Percentiles rank a stretch among this genome's conserved stretches.
phyloP scores from a whole-genome alignment of 2,888 invertebrate species.

The Amorpha juglandis region DNA sequence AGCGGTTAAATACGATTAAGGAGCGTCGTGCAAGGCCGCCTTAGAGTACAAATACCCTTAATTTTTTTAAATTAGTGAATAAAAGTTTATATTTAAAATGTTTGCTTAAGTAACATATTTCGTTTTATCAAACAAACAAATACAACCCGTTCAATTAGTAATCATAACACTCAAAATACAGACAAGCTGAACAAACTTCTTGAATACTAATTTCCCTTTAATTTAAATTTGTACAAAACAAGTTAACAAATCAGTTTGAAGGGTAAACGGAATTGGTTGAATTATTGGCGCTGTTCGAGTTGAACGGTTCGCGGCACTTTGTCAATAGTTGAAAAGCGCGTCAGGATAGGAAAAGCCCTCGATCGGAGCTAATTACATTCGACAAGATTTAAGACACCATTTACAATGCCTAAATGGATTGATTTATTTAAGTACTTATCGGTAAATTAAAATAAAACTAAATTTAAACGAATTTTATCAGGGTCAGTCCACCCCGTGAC shows the following conservation, averaged over 20 bases:
- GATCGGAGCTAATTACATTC: neutral
- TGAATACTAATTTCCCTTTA: neutral
- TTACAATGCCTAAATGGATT: neutral
- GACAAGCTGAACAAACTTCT: slow-evolving; percentile 1
- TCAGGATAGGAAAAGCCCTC: neutral
- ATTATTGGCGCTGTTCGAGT: neutral
- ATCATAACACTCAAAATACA: neutral
- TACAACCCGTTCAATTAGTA: neutral
- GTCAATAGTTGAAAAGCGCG: neutral
- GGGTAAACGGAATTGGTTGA: slow-evolving; percentile 12
- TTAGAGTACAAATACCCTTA: too few species aligned
- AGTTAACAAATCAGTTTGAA: slow-evolving; percentile 5
- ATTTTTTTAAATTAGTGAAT: too few species aligned
- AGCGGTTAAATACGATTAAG: too few species aligned
- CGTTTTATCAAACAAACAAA: too few species aligned
- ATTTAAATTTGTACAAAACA: neutral
- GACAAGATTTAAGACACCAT: neutral
- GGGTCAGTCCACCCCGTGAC: too few species aligned
- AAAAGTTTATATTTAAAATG: too few species aligned
- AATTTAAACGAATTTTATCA: too few species aligned
- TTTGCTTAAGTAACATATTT: too few species aligned
- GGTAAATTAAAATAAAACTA: too few species aligned
- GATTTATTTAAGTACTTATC: neutral
- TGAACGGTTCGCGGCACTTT: neutral
- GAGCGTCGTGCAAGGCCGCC: too few species aligned